These are phyloP conservation scores for Sinopyrophorus schimmeli DNA, from an alignment of 2,888 invertebrate genomes.

Conservation along the genomic window DNA sequence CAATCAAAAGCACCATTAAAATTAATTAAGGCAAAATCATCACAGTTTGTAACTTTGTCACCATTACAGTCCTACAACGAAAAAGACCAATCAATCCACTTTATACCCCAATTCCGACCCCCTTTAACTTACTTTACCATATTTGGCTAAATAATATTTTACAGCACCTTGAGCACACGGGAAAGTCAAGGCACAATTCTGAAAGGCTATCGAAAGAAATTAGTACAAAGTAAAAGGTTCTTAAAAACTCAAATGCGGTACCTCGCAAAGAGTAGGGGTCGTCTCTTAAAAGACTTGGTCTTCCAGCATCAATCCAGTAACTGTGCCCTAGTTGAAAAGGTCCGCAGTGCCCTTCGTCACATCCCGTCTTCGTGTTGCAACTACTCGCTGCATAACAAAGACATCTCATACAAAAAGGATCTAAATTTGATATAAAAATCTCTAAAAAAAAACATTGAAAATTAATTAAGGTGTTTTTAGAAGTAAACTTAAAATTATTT, in stretches of 20 bases:
- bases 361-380: slow-evolving; percentile 58
- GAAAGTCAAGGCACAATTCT: slow-evolving; percentile 62
- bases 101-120: background rate
- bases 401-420: slow-evolving; percentile 59
- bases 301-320: slow-evolving; percentile 66
- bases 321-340: slow-evolving; percentile 63
- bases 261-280: slow-evolving; percentile 55
- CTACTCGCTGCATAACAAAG: slow-evolving; percentile 60
- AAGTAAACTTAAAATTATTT: too few species aligned
- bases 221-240: background rate
- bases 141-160: slow-evolving; percentile 61
- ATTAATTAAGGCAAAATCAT: slow-evolving; percentile 68
- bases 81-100: slow-evolving; percentile 25
- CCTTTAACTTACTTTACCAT: slow-evolving; percentile 57
- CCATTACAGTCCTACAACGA: slow-evolving; percentile 68
- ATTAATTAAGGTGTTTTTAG: too few species aligned
- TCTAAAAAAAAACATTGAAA: slow-evolving; percentile 17
- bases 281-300: slow-evolving; percentile 61
- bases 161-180: slow-evolving; percentile 61
- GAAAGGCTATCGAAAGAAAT: slow-evolving; percentile 57
- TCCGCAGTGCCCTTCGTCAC: slow-evolving; percentile 61
- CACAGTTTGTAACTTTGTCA: slow-evolving; percentile 66
- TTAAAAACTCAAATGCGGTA: slow-evolving; percentile 2
- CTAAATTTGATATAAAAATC: slow-evolving; percentile 52
- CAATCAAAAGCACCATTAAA: slow-evolving; percentile 63